A percentile compares a stretch with the other conserved stretches of the same genome.
phyloP scores from a whole-genome alignment of 2,113 vertebrate species.

The Barnardius zonarius region DNA sequence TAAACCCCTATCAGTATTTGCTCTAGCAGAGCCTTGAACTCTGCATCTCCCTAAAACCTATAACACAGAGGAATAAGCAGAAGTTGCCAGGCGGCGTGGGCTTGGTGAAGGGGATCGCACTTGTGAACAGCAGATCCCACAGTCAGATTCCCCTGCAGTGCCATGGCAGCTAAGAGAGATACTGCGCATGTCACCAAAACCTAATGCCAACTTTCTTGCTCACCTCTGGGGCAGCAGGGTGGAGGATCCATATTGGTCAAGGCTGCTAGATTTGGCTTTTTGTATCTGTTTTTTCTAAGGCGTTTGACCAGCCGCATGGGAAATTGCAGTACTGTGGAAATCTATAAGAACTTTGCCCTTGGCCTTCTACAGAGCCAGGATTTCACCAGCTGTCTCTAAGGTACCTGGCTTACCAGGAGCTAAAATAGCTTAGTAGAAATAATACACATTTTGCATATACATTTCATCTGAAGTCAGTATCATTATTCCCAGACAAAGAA shows the following conservation, averaged over 20 bases:
- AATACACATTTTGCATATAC: background rate
- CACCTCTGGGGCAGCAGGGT: background rate
- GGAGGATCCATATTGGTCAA: background rate
- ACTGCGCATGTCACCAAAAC: accelerated
- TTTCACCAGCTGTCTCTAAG: background rate
- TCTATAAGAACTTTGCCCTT: background rate
- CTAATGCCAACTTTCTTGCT: background rate
- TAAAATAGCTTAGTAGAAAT: background rate
- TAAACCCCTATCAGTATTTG: background rate
- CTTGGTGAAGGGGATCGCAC: background rate
- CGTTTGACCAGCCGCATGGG: background rate
- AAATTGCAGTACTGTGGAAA: background rate
- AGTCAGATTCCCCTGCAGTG: background rate
- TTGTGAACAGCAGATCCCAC: accelerated
- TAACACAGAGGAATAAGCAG: background rate
- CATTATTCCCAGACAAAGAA: background rate
- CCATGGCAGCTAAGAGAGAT: background rate
- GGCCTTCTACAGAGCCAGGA: background rate
- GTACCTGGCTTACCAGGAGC: background rate
- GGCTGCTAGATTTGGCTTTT: background rate
- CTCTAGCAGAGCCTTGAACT: background rate
- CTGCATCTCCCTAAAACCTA: background rate
- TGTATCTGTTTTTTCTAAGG: background rate
- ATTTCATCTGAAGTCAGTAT: background rate
- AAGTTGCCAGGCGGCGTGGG: background rate